A percentile compares a stretch with the other conserved stretches of the same genome.
Evolutionary conservation across 2,888 invertebrate species (phyloP).

Genomic region (Lithophane leautieri): DNA sequence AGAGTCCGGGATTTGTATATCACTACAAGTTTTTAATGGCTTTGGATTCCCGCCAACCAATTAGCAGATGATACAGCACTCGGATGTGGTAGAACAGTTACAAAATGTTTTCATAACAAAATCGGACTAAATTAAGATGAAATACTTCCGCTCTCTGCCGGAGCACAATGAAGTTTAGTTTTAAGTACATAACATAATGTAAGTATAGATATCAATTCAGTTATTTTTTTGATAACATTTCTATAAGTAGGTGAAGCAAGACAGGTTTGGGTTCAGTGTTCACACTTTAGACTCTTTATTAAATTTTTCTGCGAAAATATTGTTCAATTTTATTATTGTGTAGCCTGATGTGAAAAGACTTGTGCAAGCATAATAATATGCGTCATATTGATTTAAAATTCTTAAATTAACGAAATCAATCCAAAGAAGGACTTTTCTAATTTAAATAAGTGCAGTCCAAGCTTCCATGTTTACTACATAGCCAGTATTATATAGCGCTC

Average conservation of each 20-base stretch:
- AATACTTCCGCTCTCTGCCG: slow-evolving; percentile 36
- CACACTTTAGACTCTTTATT: slow-evolving; percentile 10
- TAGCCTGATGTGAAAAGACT: slow-evolving; percentile 3
- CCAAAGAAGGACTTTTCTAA: neutral
- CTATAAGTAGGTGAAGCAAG: too few species aligned
- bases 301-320: neutral
- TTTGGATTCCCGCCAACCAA: slow-evolving; percentile 62
- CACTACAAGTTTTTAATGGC: slow-evolving; percentile 57
- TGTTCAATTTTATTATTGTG: neutral
- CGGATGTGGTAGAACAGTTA: slow-evolving; percentile 36
- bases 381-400: neutral
- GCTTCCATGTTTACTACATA: neutral
- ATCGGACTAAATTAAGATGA: slow-evolving; percentile 38
- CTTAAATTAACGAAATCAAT: neutral
- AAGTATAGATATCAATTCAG: neutral
- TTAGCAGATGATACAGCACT: slow-evolving; percentile 51
- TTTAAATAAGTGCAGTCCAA: neutral
- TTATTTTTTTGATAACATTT: neutral
- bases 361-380: slow-evolving; percentile 3
- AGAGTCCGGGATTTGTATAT: slow-evolving; percentile 18
- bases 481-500: too few species aligned
- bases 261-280: neutral
- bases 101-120: slow-evolving; percentile 41
- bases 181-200: too few species aligned
- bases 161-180: neutral